These are phyloP conservation scores for Dendrocincla tyrannina DNA, from an alignment of 2,797 vertebrate genomes.

Conservation along the genomic window DNA sequence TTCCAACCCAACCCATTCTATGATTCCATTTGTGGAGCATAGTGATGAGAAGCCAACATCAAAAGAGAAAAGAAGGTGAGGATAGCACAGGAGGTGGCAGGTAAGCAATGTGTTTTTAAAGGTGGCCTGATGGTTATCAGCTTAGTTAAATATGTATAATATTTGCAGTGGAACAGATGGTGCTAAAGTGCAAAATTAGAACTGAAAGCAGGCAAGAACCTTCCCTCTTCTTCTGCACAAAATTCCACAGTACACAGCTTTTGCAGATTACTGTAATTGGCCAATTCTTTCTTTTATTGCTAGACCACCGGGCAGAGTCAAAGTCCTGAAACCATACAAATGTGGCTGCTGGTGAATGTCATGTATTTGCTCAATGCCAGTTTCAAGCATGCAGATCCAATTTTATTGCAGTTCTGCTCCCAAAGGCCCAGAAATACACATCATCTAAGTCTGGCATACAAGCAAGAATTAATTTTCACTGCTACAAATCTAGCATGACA, in stretches of 20 bases:
- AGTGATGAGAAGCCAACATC: not conserved
- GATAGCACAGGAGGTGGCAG: not conserved
- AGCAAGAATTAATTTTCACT: not conserved
- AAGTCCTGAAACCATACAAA: constrained; percentile 10
- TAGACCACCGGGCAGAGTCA: constrained; percentile 17
- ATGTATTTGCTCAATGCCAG: not conserved
- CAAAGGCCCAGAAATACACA: not conserved
- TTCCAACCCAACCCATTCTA: not conserved
- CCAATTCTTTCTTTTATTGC: constrained; percentile 48
- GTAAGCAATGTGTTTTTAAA: not conserved
- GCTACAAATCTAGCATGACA: not conserved
- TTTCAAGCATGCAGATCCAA: not conserved
- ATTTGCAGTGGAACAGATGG: not conserved
- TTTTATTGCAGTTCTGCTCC: not conserved
- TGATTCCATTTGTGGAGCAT: not conserved
- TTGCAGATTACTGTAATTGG: constrained; percentile 28
- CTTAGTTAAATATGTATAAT: constrained; percentile 6
- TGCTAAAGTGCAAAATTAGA: constrained; percentile 10
- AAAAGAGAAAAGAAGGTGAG: not conserved
- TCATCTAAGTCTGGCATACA: not conserved
- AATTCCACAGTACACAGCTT: constrained; percentile 21
- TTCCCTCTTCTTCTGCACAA: not conserved
- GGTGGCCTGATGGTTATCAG: not conserved
- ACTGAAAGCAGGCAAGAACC: constrained; percentile 4
- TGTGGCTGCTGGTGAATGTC: not conserved